Evolutionary conservation across 2,797 vertebrate species (phyloP), one percentile per base, ranked within the genome.

Genomic region (Sphenopsis melanotis): DNA sequence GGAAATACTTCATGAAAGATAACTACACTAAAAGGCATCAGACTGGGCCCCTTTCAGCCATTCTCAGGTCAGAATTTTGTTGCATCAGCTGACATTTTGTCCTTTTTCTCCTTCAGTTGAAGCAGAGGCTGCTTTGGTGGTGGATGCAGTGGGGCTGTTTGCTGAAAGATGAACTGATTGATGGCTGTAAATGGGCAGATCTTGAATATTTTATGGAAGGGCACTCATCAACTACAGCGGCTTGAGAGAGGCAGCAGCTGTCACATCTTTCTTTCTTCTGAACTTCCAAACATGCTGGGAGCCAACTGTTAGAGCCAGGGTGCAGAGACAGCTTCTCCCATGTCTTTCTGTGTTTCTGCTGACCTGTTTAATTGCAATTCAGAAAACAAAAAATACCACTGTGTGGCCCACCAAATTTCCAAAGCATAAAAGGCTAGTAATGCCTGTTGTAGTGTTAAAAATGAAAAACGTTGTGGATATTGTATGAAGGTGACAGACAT

Each of bases 241-340:
- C 63, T 82, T 92, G 50, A 79, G 64, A 78, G 70, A 74, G 39
- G 39, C 47, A 85, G 41, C 85, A 83, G 56, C 71, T 95, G 85
- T 87, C 71, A 47, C 42, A 24, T 87, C 66, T 75, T 87, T 56
- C 30, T 94, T 95, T 91, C 82, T 85, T 83, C 82, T 89, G 79
- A 53, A 30, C 82, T 91, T 91, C 47, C 49, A 44, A 42, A 63
- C 26, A 32, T 1, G 4, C 78, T 77, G 85, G 64, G 26, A 94
- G 64, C 32, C 41, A 41, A 22, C 56, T 66, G 64, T 74, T 79
- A 42, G 32, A 65, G 49, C 50, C 71, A 83, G 64, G 37, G 24
- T 50, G 30, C 36, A 52, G 39, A 79, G 27, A 20, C 29, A 93
- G 32, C 65, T 80, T 87, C 72, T 70, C 13, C 55, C 21, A 21